Evolutionary conservation across 2,888 invertebrate genomes (phyloP), one percentile per base, ranked within the genome.

Genomic region (Hermodice carunculata): DNA sequence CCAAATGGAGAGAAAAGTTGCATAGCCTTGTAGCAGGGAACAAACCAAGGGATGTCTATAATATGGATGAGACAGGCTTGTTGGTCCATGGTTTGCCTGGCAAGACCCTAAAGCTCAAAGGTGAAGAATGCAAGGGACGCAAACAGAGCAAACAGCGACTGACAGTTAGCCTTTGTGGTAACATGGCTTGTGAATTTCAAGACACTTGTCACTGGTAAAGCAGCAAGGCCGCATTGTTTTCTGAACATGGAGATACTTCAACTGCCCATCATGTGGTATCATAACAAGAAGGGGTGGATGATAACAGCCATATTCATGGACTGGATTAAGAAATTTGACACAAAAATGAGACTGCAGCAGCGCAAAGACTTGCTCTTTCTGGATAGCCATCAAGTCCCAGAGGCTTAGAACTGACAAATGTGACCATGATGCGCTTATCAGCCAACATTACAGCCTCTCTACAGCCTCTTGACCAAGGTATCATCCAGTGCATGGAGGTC

Each of bases 391-490:
- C 56, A 3, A 37, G 42, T 28, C 56, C 56, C 8, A 17, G 26
- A 26, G 17, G 19, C 40, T 8, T 26, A 6, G 17, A 40, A 2
- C 56, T 56, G 8, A 42, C 8, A 29, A 8, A 19, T 40, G 28
- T 56, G 26, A 56, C 11, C 11, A 26, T 56, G 40, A n/a, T 56
- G 8, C 42, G 24, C 28, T 28, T 56, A 2, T 42, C 56, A 14
- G 22, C 56, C 19, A 42, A 42, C 42, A 56, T 42, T 5, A 56
- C 56, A 14, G 11, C 19, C 8, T n/a, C 1, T 1, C n/a, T 24
- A 6, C 56, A 56, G 29, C 56, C 56, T 11, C 17, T 56, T 8
- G 56, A 56, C 43, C 56, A 56, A 29, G 42, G 56, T 1, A 42
- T 56, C 5, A 56, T 56, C 42, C 5, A 14, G 17, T 6, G n/a